phyloP scores from a whole-genome alignment of 2,113 vertebrate genomes.

The Chelonoidis abingdonii region DNA sequence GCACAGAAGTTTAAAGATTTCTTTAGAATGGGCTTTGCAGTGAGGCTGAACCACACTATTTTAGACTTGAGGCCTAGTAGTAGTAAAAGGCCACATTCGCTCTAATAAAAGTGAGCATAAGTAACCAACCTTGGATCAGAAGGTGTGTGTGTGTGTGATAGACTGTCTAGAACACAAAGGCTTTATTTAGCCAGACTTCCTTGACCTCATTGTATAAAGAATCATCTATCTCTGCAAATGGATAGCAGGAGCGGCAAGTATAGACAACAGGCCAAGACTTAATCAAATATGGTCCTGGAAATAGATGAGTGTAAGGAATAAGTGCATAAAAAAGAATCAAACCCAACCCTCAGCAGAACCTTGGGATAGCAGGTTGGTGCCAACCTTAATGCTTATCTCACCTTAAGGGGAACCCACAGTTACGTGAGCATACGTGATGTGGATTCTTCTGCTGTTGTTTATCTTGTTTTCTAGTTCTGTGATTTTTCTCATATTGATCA shows the following conservation, averaged over 20 bases:
- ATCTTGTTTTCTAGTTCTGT: not conserved
- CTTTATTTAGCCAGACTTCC: not conserved
- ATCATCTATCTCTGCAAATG: not conserved
- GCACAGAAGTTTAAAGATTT: not conserved
- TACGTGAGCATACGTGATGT: not conserved
- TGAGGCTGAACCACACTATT: not conserved
- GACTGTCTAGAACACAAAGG: not conserved
- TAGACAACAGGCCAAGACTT: not conserved
- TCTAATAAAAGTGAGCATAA: not conserved
- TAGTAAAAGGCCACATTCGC: not conserved
- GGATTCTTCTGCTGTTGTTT: not conserved
- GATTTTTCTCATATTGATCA: not conserved
- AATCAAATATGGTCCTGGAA: not conserved
- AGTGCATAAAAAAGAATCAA: not conserved
- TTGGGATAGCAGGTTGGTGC: not conserved
- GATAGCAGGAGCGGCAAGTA: not conserved
- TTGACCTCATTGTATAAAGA: not conserved
- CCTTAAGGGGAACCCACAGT: not conserved
- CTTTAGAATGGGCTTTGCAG: not conserved
- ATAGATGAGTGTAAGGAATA: not conserved
- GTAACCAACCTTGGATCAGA: not conserved
- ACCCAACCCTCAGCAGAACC: not conserved
- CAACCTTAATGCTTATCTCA: not conserved
- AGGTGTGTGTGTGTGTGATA: not conserved
- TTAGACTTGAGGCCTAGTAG: not conserved